Evolutionary conservation across 2,888 invertebrate genomes (phyloP), one percentile per base, ranked within the genome.

Genomic region (Phortica okadai): DNA sequence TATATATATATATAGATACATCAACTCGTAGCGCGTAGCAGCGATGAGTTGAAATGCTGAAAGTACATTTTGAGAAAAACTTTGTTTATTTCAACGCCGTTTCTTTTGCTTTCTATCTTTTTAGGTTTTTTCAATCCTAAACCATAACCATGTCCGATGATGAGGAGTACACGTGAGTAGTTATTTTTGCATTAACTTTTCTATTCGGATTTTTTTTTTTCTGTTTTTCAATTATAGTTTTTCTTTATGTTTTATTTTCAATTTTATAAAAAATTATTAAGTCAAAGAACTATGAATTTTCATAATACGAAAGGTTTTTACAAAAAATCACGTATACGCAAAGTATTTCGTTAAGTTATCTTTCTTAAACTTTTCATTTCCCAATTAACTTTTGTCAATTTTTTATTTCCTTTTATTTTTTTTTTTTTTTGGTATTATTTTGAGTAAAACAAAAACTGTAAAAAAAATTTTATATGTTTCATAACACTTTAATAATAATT

Each of bases 131-230:
- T 93, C 85, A 93, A 91, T 91, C 92, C 92, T 88, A 90, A 91
- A 92, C 93, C 92, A 93, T 92, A 94, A 95, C 92, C 94, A 97
- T 97, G 97, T 97, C 97, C 94, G 97, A 97, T 94, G 97, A 97
- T 93, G 97, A 97, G 93, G 97, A 97, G 94, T 97, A 97, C 94
- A 97, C 97, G 97, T 97, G 94, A 97, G 97, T 97, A 94, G 14
- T 16, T 10, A 45, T 21, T 21, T 21, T 21, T 21, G 21, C 21
- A 45, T 45, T 45, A 45, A 45, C 10, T 16, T 59, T 14, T 59
- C 2, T 59, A 6, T 16, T 16, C 16, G 7, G 8, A 16, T 16
- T 16, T 59, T 16, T 59, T 21, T 21, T 21, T 21, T 21, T 21
- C 21, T 21, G 21, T 21, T 21, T 21, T 21, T 21, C 21, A 21